phyloP scores from a whole-genome alignment of 2,113 vertebrate genomes.

The Girardinichthys multiradiatus region DNA sequence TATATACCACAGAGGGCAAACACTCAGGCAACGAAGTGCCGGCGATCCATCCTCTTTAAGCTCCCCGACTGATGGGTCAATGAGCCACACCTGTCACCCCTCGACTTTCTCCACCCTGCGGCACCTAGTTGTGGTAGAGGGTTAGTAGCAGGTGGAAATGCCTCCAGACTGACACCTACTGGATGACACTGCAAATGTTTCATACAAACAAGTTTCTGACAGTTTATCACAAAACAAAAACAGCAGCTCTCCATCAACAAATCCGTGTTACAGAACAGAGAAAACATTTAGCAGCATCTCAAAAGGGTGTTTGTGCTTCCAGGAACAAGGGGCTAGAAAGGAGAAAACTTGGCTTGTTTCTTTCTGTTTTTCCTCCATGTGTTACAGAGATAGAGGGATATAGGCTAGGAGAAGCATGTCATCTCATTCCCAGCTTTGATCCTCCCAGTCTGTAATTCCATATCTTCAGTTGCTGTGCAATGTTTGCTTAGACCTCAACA shows the following conservation, averaged over 20 bases:
- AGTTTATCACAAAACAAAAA: constrained; percentile 11
- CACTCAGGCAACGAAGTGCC: too few relatives aligned
- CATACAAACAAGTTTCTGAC: constrained; percentile 6
- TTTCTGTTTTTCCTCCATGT: constrained; percentile 49
- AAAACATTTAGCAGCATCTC: constrained; percentile 62
- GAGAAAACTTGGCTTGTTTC: constrained; percentile 24
- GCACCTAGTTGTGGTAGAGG: too few relatives aligned
- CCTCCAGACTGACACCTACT: too few relatives aligned
- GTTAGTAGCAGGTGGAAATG: too few relatives aligned
- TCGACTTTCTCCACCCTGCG: too few relatives aligned
- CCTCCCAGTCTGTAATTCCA: constrained; percentile 58
- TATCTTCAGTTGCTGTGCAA: constrained; percentile 63
- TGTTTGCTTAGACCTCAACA: constrained; percentile 69
- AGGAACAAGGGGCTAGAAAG: constrained; percentile 45
- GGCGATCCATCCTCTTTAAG: too few relatives aligned
- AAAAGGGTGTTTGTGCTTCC: constrained; percentile 54
- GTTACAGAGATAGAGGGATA: constrained; percentile 63
- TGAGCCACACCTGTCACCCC: too few relatives aligned
- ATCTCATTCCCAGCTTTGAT: constrained; percentile 75
- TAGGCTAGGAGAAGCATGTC: constrained; percentile 67
- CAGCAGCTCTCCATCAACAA: constrained; percentile 14
- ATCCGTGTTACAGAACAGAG: constrained; percentile 23
- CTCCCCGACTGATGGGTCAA: too few relatives aligned
- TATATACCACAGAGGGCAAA: too few relatives aligned
- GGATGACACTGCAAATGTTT: background rate